Evolutionary conservation across 2,888 invertebrate genomes (phyloP), one percentile per base, ranked within the genome.

Genomic region (Caenorhabditis auriculariae): DNA sequence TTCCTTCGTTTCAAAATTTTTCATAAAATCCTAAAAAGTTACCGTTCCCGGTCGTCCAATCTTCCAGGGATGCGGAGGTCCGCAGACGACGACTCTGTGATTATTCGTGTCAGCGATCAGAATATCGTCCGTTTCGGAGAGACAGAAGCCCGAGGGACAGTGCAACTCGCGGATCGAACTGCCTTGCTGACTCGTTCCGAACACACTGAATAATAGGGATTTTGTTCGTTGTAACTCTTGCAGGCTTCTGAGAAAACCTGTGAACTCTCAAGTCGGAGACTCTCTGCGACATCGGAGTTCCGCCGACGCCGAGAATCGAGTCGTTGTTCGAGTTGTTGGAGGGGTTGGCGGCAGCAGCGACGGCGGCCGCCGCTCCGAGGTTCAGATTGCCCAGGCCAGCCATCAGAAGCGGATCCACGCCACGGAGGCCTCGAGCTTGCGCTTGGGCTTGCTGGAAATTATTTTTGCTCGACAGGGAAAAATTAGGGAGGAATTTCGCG

Each of bases 91-190:
- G 53, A 77, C 74, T 5, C 77, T 66, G 46, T 77, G 77, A 49
- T 77, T 77, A 55, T 77, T 77, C 7, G 77, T 77, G 46, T 77
- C 77, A 35, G 76, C 74, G 43, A 77, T 73, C 26, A 75, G 64
- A 23, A 77, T 74, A 23, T 77, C 77, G 47, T 76, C 75, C 21
- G 66, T 74, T 37, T 75, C 69, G 7, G 75, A 74, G 9, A 77
- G 60, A 26, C 72, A 69, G 47, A 77, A 70, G 7, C 77, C 77
- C 2, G 75, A 75, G 2, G 77, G 77, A 17, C 76, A 72, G 54
- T 76, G 75, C 28, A 77, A 56, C 47, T 74, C 76, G 17, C 75
- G 66, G 7, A 69, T 69, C 19, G 66, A 51, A 23, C 66, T 60
- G 6, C 74, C 72, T 35, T 63, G 65, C 15, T 64, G 60, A n/a